Conservation (phyloP, 2,797 vertebrate genomes). For the Macroramphosus scolopax region DNA sequence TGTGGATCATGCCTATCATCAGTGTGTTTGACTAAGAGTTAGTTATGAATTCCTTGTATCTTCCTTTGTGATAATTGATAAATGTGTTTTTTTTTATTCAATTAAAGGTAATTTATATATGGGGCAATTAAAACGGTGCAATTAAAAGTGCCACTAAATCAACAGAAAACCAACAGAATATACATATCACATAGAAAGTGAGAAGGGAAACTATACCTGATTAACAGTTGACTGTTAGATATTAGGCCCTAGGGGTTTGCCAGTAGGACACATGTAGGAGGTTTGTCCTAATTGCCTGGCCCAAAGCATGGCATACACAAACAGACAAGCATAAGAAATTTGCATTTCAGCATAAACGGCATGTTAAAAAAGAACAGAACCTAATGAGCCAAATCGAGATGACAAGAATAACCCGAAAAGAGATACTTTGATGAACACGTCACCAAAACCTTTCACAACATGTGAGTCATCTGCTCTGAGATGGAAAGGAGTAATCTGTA, state of each 20-base stretch:
- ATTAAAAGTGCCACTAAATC: background rate
- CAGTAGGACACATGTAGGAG: no score
- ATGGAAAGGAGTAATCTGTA: slow-evolving; percentile 56
- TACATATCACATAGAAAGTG: background rate
- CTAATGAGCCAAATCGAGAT: slow-evolving; percentile 12
- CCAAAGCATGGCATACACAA: slow-evolving; percentile 8
- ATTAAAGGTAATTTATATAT: no score
- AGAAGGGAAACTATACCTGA: background rate
- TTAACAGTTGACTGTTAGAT: background rate
- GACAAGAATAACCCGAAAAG: slow-evolving; percentile 35
- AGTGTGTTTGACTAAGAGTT: background rate
- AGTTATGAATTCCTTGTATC: background rate
- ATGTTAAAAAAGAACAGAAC: slow-evolving; percentile 10
- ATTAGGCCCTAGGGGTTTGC: no score
- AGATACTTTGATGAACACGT: slow-evolving; percentile 38
- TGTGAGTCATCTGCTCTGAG: slow-evolving; percentile 49
- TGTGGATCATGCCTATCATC: no score
- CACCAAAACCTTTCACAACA: slow-evolving; percentile 40
- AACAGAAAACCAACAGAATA: background rate
- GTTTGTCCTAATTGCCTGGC: background rate
- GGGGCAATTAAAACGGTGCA: background rate
- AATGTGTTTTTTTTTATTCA: no score
- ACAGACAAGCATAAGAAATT: slow-evolving; percentile 15
- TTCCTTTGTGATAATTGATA: slow-evolving; percentile 3
- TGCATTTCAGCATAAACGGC: slow-evolving; percentile 17